These are phyloP conservation scores for Ptychadena robeensis DNA, from an alignment of 2,797 vertebrate species.

Conservation along the genomic window DNA sequence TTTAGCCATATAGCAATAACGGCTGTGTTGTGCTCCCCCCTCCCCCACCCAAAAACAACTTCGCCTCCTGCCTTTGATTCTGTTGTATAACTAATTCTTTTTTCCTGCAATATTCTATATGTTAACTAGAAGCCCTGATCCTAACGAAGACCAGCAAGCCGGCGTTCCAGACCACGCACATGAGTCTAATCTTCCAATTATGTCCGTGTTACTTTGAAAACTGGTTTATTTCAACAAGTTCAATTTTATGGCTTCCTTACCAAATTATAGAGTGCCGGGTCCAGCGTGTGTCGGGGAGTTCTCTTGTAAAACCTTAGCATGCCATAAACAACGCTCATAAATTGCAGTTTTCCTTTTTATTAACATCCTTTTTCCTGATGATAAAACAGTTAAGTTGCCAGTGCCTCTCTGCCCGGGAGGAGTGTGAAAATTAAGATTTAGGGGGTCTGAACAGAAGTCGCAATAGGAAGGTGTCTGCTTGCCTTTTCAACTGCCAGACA, in stretches of 20 bases:
- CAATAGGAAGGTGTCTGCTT: conserved; percentile 58
- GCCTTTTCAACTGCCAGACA: conserved; percentile 54
- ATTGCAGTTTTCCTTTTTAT: conserved; percentile 61
- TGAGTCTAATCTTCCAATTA: conserved; percentile 63
- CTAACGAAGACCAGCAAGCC: conserved; percentile 11
- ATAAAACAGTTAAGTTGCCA: conserved; percentile 58
- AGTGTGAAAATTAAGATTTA: conserved; percentile 61
- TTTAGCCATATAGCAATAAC: conserved; percentile 9
- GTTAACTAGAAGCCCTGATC: conserved; percentile 12
- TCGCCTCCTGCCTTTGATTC: conserved; percentile 44
- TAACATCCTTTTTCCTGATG: conserved; percentile 62
- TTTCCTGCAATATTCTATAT: conserved; percentile 35
- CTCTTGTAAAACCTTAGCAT: conserved; percentile 59
- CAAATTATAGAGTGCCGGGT: conserved; percentile 60
- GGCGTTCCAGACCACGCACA: conserved; percentile 48
- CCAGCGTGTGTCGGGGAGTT: conserved; percentile 49
- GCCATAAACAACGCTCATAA: conserved; percentile 59
- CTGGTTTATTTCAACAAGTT: conserved; percentile 61
- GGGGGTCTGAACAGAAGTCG: conserved; percentile 55
- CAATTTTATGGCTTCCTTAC: conserved; percentile 61
- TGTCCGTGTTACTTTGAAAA: conserved; percentile 62
- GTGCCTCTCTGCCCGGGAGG: conserved; percentile 45
- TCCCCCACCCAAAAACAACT: conserved; percentile 18
- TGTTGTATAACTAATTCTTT: conserved; percentile 46
- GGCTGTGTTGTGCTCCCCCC: conserved; percentile 19